These are phyloP conservation scores for Vombatus ursinus DNA, from an alignment of 2,113 vertebrate genomes.

Conservation along the genomic window DNA sequence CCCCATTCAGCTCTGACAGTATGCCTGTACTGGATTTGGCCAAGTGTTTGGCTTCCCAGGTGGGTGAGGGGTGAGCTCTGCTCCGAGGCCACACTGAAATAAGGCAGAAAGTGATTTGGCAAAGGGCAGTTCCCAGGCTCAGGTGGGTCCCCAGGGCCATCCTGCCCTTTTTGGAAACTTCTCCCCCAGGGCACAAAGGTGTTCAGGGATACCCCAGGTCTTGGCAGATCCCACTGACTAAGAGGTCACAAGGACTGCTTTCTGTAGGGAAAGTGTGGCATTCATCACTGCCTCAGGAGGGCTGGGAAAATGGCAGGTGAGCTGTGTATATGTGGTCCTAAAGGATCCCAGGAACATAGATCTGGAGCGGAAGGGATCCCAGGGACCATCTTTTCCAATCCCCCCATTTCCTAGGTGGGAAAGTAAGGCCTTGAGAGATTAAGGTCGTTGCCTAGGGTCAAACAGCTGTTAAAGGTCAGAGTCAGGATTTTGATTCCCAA, in stretches of 20 bases:
- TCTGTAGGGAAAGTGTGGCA: background rate
- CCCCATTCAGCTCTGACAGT: constrained; percentile 61
- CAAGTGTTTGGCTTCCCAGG: constrained; percentile 5
- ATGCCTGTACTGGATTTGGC: constrained; percentile 64
- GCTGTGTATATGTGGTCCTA: background rate
- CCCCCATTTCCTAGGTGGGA: background rate
- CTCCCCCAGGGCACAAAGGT: constrained; percentile 18
- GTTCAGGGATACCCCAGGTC: background rate
- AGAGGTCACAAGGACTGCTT: background rate
- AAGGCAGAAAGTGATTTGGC: constrained; percentile 69
- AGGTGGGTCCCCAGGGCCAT: constrained; percentile 65
- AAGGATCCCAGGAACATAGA: background rate
- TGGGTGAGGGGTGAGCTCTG: constrained; percentile 61
- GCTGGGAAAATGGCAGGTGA: background rate
- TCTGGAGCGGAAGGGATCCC: background rate
- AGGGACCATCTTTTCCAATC: background rate
- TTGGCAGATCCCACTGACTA: too few relatives aligned
- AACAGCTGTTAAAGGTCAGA: background rate
- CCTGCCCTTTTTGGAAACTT: constrained; percentile 52
- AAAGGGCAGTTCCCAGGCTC: background rate
- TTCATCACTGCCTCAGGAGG: background rate
- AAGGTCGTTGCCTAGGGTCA: background rate
- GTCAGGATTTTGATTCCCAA: background rate
- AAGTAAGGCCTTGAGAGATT: background rate
- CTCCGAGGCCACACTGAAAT: constrained; percentile 58